These are phyloP conservation scores for Halcyon leucocephala DNA, from an alignment of 2,797 vertebrate species.

Conservation along the genomic window DNA sequence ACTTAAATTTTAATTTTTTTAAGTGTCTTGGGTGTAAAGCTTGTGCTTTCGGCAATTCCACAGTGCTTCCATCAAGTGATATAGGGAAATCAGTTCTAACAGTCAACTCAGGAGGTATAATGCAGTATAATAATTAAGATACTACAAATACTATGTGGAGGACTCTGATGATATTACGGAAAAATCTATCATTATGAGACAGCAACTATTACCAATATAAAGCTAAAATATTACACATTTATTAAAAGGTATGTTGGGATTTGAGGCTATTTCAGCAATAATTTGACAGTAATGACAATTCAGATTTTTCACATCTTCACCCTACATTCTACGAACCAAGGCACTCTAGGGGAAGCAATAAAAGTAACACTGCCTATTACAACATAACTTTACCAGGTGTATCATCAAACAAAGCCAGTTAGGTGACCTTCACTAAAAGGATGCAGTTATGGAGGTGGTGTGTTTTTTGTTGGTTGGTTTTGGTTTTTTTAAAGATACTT, in stretches of 20 bases:
- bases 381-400: neutral
- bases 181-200: neutral
- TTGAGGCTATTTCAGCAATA: neutral
- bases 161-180: neutral
- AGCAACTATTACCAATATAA: neutral
- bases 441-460: too few species aligned
- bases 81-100: neutral
- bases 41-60: neutral
- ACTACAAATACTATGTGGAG: neutral
- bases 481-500: neutral
- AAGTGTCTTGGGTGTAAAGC: neutral
- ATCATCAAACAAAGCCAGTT: constrained; percentile 4
- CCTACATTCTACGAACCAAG: neutral
- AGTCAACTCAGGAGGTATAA: neutral
- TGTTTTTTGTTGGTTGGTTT: neutral
- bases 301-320: neutral
- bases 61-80: neutral
- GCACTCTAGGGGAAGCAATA: neutral
- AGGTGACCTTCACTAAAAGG: neutral
- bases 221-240: neutral
- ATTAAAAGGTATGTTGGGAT: neutral
- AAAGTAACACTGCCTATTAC: neutral
- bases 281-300: neutral
- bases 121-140: neutral
- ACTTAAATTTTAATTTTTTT: neutral